phyloP scores from a whole-genome alignment of 2,888 invertebrate genomes.

The Drosophila testacea region DNA sequence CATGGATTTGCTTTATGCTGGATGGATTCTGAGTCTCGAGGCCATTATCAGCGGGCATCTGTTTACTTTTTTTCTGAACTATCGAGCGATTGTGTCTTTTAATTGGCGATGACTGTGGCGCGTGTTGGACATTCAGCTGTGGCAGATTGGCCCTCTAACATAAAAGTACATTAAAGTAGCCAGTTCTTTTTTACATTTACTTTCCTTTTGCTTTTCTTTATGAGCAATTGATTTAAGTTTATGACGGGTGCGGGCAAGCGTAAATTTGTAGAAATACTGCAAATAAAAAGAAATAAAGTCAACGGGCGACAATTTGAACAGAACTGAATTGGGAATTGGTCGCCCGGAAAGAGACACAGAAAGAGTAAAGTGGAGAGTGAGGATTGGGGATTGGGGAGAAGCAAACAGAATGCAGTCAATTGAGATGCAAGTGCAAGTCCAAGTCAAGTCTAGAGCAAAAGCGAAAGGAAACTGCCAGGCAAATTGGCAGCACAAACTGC shows the following conservation, averaged over 20 bases:
- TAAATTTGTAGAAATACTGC: conserved; percentile 57
- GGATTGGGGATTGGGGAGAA: conserved; percentile 3
- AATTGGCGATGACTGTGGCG: conserved; percentile 52
- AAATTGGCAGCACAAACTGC: conserved; percentile 76
- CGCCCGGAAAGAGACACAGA: background rate
- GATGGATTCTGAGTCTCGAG: background rate
- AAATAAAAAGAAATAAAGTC: conserved; percentile 54
- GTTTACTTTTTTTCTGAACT: conserved; percentile 27
- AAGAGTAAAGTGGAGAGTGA: conserved; percentile 7
- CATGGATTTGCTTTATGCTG: background rate
- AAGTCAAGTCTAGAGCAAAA: conserved; percentile 54
- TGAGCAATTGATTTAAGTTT: conserved; percentile 57
- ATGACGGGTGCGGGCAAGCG: conserved; percentile 56
- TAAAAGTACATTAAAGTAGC: conserved; percentile 39
- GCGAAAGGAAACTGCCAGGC: conserved; percentile 58
- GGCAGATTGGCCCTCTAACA: conserved; percentile 26
- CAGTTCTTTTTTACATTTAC: conserved; percentile 6
- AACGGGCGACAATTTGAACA: conserved; percentile 34
- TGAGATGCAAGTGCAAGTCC: conserved; percentile 61
- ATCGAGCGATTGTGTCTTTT: conserved; percentile 30
- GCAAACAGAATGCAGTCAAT: conserved; percentile 63
- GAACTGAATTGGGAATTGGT: conserved; percentile 29
- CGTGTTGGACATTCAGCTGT: conserved; percentile 50
- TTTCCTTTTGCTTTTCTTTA: conserved; percentile 19
- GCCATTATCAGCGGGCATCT: conserved; percentile 36